A percentile compares a stretch with the other conserved stretches of the same genome.
phyloP scores from a whole-genome alignment of 2,888 invertebrate genomes.

The Ornithoptera priamus region DNA sequence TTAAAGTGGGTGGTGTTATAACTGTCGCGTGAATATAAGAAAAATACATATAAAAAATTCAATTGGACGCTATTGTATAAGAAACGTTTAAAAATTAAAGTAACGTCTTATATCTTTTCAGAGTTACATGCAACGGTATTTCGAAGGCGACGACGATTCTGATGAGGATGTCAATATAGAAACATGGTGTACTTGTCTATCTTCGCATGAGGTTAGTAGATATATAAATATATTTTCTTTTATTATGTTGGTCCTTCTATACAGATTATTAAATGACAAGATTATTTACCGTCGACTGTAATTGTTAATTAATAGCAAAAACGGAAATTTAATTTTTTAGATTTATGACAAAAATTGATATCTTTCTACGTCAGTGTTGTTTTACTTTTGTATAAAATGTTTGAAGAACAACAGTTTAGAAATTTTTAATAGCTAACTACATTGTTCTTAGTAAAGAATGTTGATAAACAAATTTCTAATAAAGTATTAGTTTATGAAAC shows the following conservation, averaged over 20 bases:
- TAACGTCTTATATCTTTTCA: conserved; percentile 39
- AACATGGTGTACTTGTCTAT: conserved; percentile 69
- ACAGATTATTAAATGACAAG: neutral
- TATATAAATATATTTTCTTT: neutral
- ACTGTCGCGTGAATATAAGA: neutral
- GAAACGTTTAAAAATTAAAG: neutral
- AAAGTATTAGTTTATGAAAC: neutral
- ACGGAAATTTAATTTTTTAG: neutral
- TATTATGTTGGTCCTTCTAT: neutral
- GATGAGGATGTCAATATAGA: conserved; percentile 67
- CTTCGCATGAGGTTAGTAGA: conserved; percentile 62
- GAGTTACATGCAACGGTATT: conserved; percentile 54
- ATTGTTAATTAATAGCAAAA: neutral
- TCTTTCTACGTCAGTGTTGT: neutral
- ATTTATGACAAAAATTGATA: neutral
- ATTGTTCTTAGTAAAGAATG: neutral
- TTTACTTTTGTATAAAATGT: neutral
- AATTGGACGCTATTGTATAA: neutral
- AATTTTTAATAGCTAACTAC: neutral
- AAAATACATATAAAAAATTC: neutral
- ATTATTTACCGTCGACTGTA: neutral
- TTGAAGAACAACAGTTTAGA: no score
- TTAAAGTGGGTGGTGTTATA: no score
- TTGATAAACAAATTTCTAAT: conserved; percentile 1
- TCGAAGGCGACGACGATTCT: conserved; percentile 64